Evolutionary conservation across 2,113 vertebrate species (phyloP).

Genomic region (Aphyosemion australe): DNA sequence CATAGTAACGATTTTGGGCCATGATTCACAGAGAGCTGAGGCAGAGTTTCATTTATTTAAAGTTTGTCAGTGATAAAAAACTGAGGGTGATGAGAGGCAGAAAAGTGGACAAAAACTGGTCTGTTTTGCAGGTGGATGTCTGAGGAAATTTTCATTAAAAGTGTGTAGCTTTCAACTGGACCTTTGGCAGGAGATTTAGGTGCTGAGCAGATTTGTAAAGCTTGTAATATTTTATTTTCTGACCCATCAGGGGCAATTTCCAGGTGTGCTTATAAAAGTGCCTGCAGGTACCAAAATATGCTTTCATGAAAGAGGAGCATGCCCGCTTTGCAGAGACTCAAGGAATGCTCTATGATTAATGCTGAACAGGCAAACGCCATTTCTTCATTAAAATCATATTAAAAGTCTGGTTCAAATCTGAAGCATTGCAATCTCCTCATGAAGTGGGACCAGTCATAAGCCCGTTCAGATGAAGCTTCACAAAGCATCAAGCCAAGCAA

Average conservation of each 20-base stretch:
- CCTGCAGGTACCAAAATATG: slow-evolving; percentile 39
- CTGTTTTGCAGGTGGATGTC: slow-evolving; percentile 1
- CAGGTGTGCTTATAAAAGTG: slow-evolving; percentile 54
- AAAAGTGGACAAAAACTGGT: not conserved
- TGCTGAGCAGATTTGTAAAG: slow-evolving; percentile 40
- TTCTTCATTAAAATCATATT: slow-evolving; percentile 25
- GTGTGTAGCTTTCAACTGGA: slow-evolving; percentile 19
- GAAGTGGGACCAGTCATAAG: slow-evolving; percentile 16
- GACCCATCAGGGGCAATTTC: slow-evolving; percentile 43
- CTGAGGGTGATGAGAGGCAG: slow-evolving; percentile 18
- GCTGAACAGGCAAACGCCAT: slow-evolving; percentile 29
- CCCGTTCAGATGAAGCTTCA: slow-evolving; percentile 8
- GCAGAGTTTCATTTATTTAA: slow-evolving; percentile 5
- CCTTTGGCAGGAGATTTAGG: slow-evolving; percentile 12
- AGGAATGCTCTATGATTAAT: slow-evolving; percentile 36
- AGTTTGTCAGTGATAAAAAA: slow-evolving; percentile 16
- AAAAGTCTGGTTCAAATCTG: slow-evolving; percentile 12
- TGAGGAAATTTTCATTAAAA: slow-evolving; percentile 8
- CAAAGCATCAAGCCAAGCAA: not conserved
- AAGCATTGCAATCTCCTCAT: slow-evolving; percentile 12
- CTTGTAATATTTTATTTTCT: slow-evolving; percentile 47
- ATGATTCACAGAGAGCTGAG: slow-evolving; percentile 4
- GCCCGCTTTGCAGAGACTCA: slow-evolving; percentile 25
- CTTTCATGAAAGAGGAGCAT: slow-evolving; percentile 26
- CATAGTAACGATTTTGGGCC: slow-evolving; percentile 23